Conservation (phyloP, 2,113 vertebrate species). For the Passerina amoena region DNA sequence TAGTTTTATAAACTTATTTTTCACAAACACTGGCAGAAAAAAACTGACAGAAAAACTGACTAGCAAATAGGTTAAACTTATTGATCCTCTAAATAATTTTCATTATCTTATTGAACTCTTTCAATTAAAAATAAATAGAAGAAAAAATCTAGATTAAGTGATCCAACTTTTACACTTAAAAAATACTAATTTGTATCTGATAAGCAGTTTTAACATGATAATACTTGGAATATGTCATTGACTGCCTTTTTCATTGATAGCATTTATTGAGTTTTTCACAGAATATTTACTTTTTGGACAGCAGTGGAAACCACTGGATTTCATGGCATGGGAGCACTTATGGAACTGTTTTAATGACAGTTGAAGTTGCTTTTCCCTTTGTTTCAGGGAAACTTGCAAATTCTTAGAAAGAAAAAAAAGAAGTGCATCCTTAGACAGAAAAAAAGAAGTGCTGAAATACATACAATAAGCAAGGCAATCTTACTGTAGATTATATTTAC, state of each 20-base stretch:
- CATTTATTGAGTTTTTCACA: background rate
- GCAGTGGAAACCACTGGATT: background rate
- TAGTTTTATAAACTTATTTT: background rate
- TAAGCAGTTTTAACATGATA: background rate
- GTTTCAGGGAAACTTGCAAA: background rate
- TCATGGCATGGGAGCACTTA: background rate
- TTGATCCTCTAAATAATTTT: background rate
- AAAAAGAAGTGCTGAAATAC: background rate
- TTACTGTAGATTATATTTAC: background rate
- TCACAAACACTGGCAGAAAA: background rate
- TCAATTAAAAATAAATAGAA: background rate
- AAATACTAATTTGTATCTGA: background rate
- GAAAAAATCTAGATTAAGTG: background rate
- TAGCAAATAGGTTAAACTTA: background rate
- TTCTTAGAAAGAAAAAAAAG: background rate
- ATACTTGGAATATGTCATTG: background rate
- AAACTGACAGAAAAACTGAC: background rate
- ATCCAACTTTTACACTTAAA: background rate
- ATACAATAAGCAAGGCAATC: background rate
- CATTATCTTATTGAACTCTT: background rate
- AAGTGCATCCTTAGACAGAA: background rate
- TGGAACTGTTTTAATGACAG: background rate
- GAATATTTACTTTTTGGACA: background rate
- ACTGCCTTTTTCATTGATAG: background rate
- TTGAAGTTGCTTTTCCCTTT: background rate